These are phyloP conservation scores for Harlomillsia oculata DNA, from an alignment of 1,140 invertebrate species.

Conservation along the genomic window DNA sequence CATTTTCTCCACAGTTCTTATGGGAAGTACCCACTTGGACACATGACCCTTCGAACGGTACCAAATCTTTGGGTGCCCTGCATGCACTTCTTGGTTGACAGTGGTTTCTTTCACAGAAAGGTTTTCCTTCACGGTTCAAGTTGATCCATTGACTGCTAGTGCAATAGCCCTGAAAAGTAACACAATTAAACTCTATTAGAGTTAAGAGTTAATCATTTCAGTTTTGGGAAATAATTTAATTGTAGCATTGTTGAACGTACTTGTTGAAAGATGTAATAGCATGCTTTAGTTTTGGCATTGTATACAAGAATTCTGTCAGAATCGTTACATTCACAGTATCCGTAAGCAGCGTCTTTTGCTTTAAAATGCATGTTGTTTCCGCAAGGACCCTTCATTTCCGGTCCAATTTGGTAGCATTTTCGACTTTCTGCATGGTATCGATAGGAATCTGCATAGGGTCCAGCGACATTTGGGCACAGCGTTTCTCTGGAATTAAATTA, in stretches of 20 bases:
- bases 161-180: constrained; percentile 4
- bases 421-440: background rate
- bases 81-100: background rate
- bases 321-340: constrained; percentile 14
- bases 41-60: background rate
- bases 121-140: background rate
- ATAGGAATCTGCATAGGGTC: background rate
- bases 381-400: background rate
- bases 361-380: constrained; percentile 9
- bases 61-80: background rate
- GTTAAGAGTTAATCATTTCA: too few relatives aligned
- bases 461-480: background rate
- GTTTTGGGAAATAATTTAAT: background rate
- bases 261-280: constrained; percentile 14
- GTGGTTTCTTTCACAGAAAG: background rate
- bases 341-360: background rate
- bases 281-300: background rate
- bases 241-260: background rate
- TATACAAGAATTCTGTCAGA: constrained; percentile 2
- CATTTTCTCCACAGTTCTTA: background rate
- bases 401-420: background rate
- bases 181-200: background rate
- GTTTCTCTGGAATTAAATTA: background rate
- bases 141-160: background rate
- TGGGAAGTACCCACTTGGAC: background rate